phyloP scores from a whole-genome alignment of 2,888 invertebrate genomes.

The Melinaea menophilus region DNA sequence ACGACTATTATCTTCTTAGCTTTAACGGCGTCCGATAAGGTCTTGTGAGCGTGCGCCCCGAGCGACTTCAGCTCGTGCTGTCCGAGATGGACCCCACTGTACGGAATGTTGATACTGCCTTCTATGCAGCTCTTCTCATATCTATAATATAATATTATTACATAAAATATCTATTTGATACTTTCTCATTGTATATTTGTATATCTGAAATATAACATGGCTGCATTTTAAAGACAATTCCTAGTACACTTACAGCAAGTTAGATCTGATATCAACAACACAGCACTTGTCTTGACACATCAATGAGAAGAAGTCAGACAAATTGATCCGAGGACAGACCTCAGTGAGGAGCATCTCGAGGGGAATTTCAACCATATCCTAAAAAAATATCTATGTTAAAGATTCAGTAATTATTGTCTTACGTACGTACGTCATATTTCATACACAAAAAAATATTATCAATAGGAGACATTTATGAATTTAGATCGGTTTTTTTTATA shows the following conservation, averaged over 20 bases:
- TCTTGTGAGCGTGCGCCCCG: constrained; percentile 79
- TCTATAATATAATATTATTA: constrained; percentile 57
- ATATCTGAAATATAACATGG: no score
- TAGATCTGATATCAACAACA: constrained; percentile 68
- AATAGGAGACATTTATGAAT: neutral
- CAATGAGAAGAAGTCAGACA: constrained; percentile 88
- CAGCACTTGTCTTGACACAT: constrained; percentile 79
- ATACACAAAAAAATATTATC: neutral
- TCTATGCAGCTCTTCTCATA: constrained; percentile 88
- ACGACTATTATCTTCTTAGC: constrained; percentile 83
- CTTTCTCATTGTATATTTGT: no score
- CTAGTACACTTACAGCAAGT: constrained; percentile 59
- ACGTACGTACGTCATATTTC: no score
- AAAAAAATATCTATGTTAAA: constrained; percentile 33
- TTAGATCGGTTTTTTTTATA: neutral
- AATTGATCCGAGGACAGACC: constrained; percentile 89
- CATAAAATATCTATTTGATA: no score
- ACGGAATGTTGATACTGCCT: constrained; percentile 93
- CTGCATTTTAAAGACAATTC: neutral
- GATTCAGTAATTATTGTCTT: no score
- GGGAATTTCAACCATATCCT: constrained; percentile 85
- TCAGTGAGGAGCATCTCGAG: constrained; percentile 84
- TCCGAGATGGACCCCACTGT: constrained; percentile 85
- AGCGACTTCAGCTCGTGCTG: constrained; percentile 84
- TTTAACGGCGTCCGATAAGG: constrained; percentile 78